phyloP scores from a whole-genome alignment of 2,113 vertebrate species.

The Tapirus terrestris region DNA sequence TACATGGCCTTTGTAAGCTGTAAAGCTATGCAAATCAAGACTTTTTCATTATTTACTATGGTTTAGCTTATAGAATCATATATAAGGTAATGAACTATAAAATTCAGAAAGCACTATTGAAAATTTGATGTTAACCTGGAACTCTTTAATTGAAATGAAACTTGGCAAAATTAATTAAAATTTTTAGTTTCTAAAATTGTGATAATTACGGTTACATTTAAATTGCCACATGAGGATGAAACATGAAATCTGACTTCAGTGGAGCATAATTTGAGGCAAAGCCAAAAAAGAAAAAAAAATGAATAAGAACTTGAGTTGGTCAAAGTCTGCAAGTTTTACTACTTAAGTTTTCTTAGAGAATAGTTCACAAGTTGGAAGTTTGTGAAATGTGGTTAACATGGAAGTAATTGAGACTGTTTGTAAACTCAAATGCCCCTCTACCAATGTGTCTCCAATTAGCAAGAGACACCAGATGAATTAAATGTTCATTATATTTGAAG shows the following conservation, averaged over 20 bases:
- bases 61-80: not conserved
- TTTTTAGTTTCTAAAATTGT: not conserved
- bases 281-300: not conserved
- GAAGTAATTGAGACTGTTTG: constrained; percentile 53
- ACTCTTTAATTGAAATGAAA: not conserved
- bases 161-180: not conserved
- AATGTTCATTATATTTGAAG: constrained; percentile 50
- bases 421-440: constrained; percentile 54
- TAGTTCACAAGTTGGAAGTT: constrained; percentile 51
- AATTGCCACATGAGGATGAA: not conserved
- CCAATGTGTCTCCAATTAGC: not conserved
- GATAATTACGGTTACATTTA: not conserved
- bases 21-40: not conserved
- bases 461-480: constrained; percentile 56
- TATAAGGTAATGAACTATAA: not conserved
- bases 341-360: not conserved
- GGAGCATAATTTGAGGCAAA: constrained; percentile 2
- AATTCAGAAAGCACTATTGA: not conserved
- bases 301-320: not conserved
- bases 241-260: accelerated
- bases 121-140: not conserved
- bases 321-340: not conserved
- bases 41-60: not conserved
- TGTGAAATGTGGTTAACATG: constrained; percentile 57
- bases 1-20: not conserved